Evolutionary conservation across 2,888 invertebrate species (phyloP), one percentile per base, ranked within the genome.

Genomic region (Archaeoteleia sp.): DNA sequence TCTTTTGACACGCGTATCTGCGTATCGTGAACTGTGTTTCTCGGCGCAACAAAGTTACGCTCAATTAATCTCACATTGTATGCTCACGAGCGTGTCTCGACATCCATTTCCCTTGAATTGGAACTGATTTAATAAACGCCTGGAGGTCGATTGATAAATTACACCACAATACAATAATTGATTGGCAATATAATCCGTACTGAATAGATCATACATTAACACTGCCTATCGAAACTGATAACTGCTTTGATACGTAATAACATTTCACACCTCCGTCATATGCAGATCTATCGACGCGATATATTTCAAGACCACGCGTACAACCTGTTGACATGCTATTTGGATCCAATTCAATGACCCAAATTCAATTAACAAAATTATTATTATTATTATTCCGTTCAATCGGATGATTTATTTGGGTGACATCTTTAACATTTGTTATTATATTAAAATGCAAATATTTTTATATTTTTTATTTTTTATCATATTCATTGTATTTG

Each of bases 51-150:
- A 46, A 29, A 58, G 65, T 65, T 58, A 65, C 65, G 65, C 58
- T 65, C 58, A 65, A 66, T 66, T 66, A 58, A 65, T 65, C 20
- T 42, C 58, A 32, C 53, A 43, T 58, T 37, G 54, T 60, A 58
- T 48, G 58, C 53, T 65, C 42, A 46, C 53, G 53, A 58, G 66
- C 58, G 58, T 66, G 53, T 66, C 66, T 58, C 58, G 58, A 48
- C 60, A 54, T 46, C 54, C 48, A 60, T 54, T 54, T 60, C 43
- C 54, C 48, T 60, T 66, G 66, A 58, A 58, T 39, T 58, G 58
- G 48, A 66, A 66, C 58, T 66, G 65, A 66, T 58, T 66, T 53
- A 58, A 58, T 42, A 57, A 65, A 53, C 35, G 57, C 29, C 48
- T 58, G n/a, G 51, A 65, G 39, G 49, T 57, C 63, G 63, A 57